Percentiles rank a stretch among this genome's conserved stretches.
Evolutionary conservation across 2,113 vertebrate genomes (phyloP).

Genomic region (Scatophagus argus): DNA sequence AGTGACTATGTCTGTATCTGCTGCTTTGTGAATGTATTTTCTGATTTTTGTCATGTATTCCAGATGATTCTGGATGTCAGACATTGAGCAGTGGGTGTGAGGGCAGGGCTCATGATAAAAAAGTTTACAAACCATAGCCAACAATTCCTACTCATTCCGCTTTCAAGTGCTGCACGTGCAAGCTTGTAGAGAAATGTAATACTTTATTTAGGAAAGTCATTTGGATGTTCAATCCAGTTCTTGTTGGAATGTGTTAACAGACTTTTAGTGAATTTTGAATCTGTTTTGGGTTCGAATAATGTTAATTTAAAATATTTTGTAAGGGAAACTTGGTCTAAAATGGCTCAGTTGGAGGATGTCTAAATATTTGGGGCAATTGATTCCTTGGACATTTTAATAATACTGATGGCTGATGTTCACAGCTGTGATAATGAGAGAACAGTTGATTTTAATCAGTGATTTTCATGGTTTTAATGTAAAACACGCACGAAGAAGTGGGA

Average conservation of each 20-base stretch:
- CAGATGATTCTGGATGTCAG: no score
- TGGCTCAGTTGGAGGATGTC: neutral
- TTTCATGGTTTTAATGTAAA: constrained; percentile 16
- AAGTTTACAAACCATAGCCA: no score
- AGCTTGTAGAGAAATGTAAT: constrained; percentile 8
- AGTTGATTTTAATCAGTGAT: constrained; percentile 4
- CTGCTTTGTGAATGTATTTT: no score
- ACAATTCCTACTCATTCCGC: no score
- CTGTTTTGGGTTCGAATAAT: constrained; percentile 56
- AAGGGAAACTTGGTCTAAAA: neutral
- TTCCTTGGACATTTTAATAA: neutral
- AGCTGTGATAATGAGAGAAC: constrained; percentile 7
- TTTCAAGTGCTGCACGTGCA: constrained; percentile 1
- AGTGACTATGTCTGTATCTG: no score
- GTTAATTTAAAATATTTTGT: constrained; percentile 27
- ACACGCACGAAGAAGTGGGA: no score
- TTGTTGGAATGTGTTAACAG: constrained; percentile 33
- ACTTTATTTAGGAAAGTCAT: neutral
- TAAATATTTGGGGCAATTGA: neutral
- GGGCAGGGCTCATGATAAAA: no score
- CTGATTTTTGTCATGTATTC: no score
- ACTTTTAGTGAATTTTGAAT: constrained; percentile 12
- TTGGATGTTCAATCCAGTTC: constrained; percentile 16
- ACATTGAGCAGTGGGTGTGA: no score
- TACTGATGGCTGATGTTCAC: constrained; percentile 5